A percentile compares a stretch with the other conserved stretches of the same genome.
These are phyloP conservation scores for Malurus alboscapulatus DNA, from an alignment of 2,113 vertebrate species.

Conservation along the genomic window DNA sequence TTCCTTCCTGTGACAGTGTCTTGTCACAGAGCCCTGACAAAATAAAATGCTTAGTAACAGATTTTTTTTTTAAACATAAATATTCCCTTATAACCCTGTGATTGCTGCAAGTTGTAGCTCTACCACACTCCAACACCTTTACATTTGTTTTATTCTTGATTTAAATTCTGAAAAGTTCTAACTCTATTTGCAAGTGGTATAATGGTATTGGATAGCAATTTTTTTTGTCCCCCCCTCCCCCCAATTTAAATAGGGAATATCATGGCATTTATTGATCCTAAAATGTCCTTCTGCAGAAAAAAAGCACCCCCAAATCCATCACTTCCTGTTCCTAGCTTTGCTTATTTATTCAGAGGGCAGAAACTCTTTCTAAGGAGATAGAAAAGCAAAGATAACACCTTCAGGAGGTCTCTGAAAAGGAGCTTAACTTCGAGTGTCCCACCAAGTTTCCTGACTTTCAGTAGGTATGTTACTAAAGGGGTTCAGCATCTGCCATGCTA, in stretches of 20 bases:
- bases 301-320: neutral
- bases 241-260: neutral
- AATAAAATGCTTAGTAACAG: neutral
- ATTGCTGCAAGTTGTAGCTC: neutral
- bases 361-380: neutral
- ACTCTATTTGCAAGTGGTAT: neutral
- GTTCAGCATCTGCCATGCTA: neutral
- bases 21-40: neutral
- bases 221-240: too few species aligned
- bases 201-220: neutral
- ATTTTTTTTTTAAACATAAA: neutral
- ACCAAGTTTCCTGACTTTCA: neutral
- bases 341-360: neutral
- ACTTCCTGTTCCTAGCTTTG: neutral
- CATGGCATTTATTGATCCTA: neutral
- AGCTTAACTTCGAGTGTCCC: fast-evolving
- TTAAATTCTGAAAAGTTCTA: neutral
- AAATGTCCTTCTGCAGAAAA: neutral
- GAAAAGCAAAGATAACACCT: neutral
- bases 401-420: neutral
- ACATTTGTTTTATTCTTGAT: neutral
- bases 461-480: neutral
- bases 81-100: neutral
- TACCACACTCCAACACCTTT: neutral
- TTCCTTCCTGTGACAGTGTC: too few species aligned